Evolutionary conservation across 1,140 invertebrate genomes (phyloP).

Genomic region (Cydia strobilella): DNA sequence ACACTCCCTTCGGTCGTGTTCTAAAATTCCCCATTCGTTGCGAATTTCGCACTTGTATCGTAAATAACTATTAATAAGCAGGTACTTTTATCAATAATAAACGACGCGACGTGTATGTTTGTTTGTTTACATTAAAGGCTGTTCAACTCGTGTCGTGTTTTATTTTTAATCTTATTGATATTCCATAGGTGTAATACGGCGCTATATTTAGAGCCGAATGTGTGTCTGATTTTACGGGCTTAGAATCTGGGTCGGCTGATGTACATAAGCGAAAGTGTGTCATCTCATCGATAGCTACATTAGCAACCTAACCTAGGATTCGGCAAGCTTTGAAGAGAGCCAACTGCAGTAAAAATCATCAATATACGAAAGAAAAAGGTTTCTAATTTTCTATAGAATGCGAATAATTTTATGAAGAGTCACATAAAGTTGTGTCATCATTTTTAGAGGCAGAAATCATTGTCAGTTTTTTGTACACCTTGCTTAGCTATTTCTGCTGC

Average conservation of each 20-base stretch:
- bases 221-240: background rate
- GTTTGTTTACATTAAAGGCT: conserved; percentile 28
- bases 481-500: background rate
- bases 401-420: no score
- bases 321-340: background rate
- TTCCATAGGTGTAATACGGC: conserved; percentile 25
- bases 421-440: no score
- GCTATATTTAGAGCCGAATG: conserved; percentile 23
- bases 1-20: no score
- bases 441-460: no score
- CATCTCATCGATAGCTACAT: background rate
- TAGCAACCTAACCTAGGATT: background rate
- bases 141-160: conserved; percentile 19
- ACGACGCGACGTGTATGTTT: background rate
- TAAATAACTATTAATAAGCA: conserved; percentile 6
- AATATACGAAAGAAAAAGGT: background rate
- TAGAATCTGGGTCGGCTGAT: background rate
- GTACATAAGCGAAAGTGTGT: conserved; percentile 9
- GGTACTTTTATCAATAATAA: background rate
- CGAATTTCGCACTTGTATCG: no score
- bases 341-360: background rate
- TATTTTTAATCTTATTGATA: conserved; percentile 32
- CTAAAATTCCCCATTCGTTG: no score
- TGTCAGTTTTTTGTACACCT: background rate
- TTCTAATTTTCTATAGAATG: no score